Percentiles rank a stretch among this genome's conserved stretches.
Conservation (phyloP, 2,797 vertebrate species). For the Sebastes glaucus region DNA sequence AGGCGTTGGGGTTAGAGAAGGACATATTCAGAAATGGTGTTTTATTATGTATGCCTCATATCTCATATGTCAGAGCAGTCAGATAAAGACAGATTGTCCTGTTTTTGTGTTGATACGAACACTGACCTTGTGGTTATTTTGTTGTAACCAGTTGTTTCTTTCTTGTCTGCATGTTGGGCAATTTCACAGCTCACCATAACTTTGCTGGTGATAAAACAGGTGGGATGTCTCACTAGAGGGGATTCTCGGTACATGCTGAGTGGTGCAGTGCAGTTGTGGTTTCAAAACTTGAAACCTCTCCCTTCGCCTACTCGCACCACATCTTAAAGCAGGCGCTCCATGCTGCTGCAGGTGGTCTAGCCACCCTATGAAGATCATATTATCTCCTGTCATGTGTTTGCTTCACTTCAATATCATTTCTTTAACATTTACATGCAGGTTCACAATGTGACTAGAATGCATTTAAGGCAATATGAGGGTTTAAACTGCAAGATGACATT, state of each 20-base stretch:
- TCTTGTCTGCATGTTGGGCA: neutral
- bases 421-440: neutral
- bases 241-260: neutral
- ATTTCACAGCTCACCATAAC: neutral
- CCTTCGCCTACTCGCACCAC: neutral
- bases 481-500: neutral
- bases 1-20: neutral
- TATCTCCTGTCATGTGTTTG: neutral
- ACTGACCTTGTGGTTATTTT: constrained; percentile 18
- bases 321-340: neutral
- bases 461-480: neutral
- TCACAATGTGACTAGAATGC: neutral
- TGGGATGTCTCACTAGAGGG: neutral
- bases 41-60: constrained; percentile 2
- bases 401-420: neutral
- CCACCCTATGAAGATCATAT: neutral
- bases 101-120: constrained; percentile 3
- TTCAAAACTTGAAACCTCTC: neutral
- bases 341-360: neutral
- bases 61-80: constrained; percentile 3
- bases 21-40: neutral
- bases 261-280: neutral
- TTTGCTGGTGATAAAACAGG: neutral
- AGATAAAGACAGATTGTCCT: constrained; percentile 6
- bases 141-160: neutral